A percentile compares a stretch with the other conserved stretches of the same genome.
These are phyloP conservation scores for Oeneis ivallda DNA, from an alignment of 2,888 invertebrate species.

Conservation along the genomic window DNA sequence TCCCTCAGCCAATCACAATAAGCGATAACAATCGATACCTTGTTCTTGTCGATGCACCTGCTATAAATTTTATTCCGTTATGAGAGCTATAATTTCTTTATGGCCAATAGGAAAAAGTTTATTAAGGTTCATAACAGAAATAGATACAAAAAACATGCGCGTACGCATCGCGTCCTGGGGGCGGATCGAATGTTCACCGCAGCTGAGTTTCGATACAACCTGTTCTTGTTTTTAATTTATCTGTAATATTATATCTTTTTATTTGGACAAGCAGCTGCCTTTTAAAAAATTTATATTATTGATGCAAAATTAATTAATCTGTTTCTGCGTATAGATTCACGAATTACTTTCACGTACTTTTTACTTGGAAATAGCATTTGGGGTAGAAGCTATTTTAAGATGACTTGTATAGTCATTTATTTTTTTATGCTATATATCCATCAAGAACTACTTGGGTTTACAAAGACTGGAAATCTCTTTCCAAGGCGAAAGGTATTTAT, in stretches of 20 bases:
- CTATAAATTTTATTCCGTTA: conserved; percentile 75
- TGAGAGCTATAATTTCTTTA: conserved; percentile 68
- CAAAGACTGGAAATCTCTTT: background rate
- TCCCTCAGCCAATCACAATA: conserved; percentile 51
- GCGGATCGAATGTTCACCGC: conserved; percentile 63
- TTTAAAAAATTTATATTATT: conserved; percentile 13
- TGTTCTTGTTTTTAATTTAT: conserved; percentile 61
- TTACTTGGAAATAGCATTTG: no score
- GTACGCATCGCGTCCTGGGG: conserved; percentile 61
- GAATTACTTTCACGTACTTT: no score
- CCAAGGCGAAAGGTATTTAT: conserved; percentile 1
- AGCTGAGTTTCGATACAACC: conserved; percentile 62
- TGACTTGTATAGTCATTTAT: background rate
- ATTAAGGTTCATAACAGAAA: conserved; percentile 63
- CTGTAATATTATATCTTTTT: conserved; percentile 29
- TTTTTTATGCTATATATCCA: background rate
- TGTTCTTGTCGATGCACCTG: conserved; percentile 61
- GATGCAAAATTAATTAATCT: conserved; percentile 1
- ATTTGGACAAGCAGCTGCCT: conserved; percentile 33
- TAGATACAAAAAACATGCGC: conserved; percentile 52
- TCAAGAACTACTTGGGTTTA: no score
- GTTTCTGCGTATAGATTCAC: background rate
- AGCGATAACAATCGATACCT: conserved; percentile 61
- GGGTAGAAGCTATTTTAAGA: background rate
- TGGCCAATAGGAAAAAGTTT: conserved; percentile 79